A percentile compares a stretch with the other conserved stretches of the same genome.
These are phyloP conservation scores for Cromileptes altivelis DNA, from an alignment of 2,113 vertebrate species.

Conservation along the genomic window DNA sequence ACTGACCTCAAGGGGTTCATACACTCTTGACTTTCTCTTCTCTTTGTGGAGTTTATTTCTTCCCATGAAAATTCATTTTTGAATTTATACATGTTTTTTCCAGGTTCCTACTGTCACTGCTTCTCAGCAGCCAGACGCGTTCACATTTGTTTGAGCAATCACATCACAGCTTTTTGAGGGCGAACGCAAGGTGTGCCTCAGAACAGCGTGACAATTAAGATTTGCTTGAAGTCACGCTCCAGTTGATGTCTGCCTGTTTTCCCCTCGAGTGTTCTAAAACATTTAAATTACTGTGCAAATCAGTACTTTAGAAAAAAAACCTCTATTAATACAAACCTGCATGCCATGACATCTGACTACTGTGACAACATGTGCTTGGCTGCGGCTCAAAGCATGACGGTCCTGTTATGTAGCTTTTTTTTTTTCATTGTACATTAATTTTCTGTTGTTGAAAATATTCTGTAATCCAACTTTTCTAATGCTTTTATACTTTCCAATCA, in stretches of 20 bases:
- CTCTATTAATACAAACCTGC: slow-evolving; percentile 9
- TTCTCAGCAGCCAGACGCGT: slow-evolving; percentile 22
- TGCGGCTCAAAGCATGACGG: slow-evolving; percentile 20
- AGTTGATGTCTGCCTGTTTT: neutral
- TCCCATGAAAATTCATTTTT: neutral
- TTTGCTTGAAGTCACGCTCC: slow-evolving; percentile 14
- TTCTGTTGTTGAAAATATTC: slow-evolving; percentile 1
- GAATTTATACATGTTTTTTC: neutral
- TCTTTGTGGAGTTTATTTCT: slow-evolving; percentile 19
- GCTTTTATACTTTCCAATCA: slow-evolving; percentile 46
- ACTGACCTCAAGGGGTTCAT: slow-evolving; percentile 30
- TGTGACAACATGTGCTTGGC: slow-evolving; percentile 58
- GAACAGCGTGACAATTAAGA: neutral
- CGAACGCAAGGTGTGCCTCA: neutral
- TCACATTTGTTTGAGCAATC: slow-evolving; percentile 12
- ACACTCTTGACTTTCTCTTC: slow-evolving; percentile 15
- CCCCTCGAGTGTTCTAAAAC: neutral
- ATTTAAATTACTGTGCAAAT: slow-evolving; percentile 32
- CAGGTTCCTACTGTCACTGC: neutral
- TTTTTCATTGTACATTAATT: slow-evolving; percentile 3
- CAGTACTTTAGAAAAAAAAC: neutral
- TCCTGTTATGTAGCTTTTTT: slow-evolving; percentile 44
- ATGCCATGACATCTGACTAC: slow-evolving; percentile 58
- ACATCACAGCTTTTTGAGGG: slow-evolving; percentile 2
- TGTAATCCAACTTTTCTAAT: slow-evolving; percentile 52